phyloP scores from a whole-genome alignment of 2,888 invertebrate species.

The Baronia brevicornis region DNA sequence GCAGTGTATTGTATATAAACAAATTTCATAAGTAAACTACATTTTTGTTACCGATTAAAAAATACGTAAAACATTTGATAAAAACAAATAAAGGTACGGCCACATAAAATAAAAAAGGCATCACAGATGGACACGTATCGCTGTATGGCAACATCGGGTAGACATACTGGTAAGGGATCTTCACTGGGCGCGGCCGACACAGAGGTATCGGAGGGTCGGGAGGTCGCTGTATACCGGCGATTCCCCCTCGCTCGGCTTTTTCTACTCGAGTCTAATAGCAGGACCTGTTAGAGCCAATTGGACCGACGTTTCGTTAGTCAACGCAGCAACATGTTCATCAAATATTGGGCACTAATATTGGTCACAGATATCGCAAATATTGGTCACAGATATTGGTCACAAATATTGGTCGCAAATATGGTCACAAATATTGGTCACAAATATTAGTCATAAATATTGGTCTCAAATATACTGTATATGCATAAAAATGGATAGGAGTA shows the following conservation, averaged over 20 bases:
- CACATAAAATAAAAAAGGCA: constrained; percentile 23
- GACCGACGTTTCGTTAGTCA: constrained; percentile 28
- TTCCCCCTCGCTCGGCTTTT: constrained; percentile 55
- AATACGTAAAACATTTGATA: constrained; percentile 3
- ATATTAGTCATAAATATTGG: too few relatives aligned
- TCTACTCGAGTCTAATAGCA: constrained; percentile 72
- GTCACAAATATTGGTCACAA: too few relatives aligned
- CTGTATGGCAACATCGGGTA: constrained; percentile 56
- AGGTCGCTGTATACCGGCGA: constrained; percentile 64
- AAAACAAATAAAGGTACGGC: constrained; percentile 10
- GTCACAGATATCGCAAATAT: constrained; percentile 15
- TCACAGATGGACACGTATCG: constrained; percentile 34
- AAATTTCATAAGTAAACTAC: neutral
- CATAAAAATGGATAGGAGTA: too few relatives aligned
- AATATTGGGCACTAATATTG: constrained; percentile 5
- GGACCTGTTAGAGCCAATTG: constrained; percentile 71
- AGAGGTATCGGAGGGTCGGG: constrained; percentile 66
- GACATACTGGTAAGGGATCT: constrained; percentile 70
- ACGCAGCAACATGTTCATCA: constrained; percentile 15
- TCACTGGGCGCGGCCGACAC: constrained; percentile 69
- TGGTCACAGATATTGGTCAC: too few relatives aligned
- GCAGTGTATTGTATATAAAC: too few relatives aligned
- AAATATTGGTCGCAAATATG: too few relatives aligned
- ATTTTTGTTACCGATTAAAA: neutral
- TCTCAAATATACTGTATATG: too few relatives aligned